phyloP scores from a whole-genome alignment of 1,140 invertebrate genomes.

The Drosophila repletoides region DNA sequence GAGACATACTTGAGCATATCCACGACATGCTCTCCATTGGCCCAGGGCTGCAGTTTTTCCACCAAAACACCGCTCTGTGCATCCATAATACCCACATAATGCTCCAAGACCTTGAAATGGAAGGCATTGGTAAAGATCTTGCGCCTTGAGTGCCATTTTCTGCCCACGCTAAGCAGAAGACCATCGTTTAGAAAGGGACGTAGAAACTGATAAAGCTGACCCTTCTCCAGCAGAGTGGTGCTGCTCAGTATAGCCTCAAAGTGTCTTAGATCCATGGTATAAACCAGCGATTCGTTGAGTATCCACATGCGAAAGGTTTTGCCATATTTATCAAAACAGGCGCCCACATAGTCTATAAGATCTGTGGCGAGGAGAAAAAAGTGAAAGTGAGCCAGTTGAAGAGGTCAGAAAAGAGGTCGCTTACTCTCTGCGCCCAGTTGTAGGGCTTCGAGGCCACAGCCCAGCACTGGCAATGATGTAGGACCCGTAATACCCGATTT shows the following conservation, averaged over 20 bases:
- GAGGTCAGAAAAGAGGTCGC: neutral
- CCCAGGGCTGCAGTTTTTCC: constrained; percentile 61
- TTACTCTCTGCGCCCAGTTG: constrained; percentile 59
- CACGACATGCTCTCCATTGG: constrained; percentile 48
- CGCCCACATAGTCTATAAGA: constrained; percentile 42
- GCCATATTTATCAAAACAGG: constrained; percentile 41
- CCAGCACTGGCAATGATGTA: constrained; percentile 39
- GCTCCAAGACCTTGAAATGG: constrained; percentile 91
- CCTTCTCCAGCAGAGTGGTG: constrained; percentile 63
- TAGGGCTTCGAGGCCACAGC: constrained; percentile 49
- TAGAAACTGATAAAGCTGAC: constrained; percentile 72
- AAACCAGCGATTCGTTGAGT: constrained; percentile 81
- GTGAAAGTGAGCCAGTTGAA: neutral
- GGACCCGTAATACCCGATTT: constrained; percentile 52
- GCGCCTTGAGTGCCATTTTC: constrained; percentile 61
- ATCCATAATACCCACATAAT: constrained; percentile 89
- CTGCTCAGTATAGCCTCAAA: constrained; percentile 63
- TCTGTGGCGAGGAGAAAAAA: constrained; percentile 6
- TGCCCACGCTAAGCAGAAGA: constrained; percentile 71
- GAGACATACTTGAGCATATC: constrained; percentile 51
- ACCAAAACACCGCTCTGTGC: constrained; percentile 86
- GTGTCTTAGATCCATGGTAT: constrained; percentile 75
- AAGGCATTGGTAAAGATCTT: constrained; percentile 89
- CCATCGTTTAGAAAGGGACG: constrained; percentile 82
- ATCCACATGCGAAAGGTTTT: constrained; percentile 84